These are phyloP conservation scores for Protaetia brevitarsis DNA, from an alignment of 1,140 invertebrate species.

Conservation along the genomic window DNA sequence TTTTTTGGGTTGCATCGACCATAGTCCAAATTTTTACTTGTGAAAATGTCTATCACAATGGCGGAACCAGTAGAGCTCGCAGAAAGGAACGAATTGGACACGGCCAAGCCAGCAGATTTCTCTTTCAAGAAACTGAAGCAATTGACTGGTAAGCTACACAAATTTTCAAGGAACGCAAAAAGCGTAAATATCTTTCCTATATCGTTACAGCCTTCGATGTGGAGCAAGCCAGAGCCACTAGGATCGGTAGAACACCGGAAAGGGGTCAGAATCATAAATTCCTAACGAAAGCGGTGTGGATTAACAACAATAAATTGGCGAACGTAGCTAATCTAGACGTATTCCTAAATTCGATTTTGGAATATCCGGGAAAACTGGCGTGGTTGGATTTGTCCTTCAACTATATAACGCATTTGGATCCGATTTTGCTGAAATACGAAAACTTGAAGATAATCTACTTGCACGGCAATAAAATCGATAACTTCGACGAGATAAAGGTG, in stretches of 20 bases:
- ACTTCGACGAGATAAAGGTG: conserved; percentile 48
- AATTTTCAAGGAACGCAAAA: not conserved
- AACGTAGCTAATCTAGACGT: conserved; percentile 46
- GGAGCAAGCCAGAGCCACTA: conserved; percentile 36
- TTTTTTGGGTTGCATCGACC: too few relatives aligned
- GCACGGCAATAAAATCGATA: conserved; percentile 54
- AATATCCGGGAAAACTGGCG: conserved; percentile 47
- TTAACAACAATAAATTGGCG: conserved; percentile 54
- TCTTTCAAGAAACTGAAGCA: conserved; percentile 36
- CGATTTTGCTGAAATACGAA: conserved; percentile 40
- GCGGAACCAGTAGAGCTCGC: not conserved
- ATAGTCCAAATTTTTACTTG: not conserved
- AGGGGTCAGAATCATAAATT: conserved; percentile 46
- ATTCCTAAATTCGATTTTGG: conserved; percentile 47
- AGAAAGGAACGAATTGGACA: conserved; percentile 8
- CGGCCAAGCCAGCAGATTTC: conserved; percentile 35
- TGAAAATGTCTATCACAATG: not conserved
- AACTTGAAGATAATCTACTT: conserved; percentile 50
- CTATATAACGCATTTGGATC: conserved; percentile 49
- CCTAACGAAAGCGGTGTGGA: conserved; percentile 53
- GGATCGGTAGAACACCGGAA: conserved; percentile 48
- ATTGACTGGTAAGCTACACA: conserved; percentile 36
- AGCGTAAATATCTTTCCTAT: not conserved
- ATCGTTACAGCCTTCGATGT: not conserved
- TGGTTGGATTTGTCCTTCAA: conserved; percentile 59